These are phyloP conservation scores for Stegophylla sp. DNA, from an alignment of 2,888 invertebrate species.

Conservation along the genomic window DNA sequence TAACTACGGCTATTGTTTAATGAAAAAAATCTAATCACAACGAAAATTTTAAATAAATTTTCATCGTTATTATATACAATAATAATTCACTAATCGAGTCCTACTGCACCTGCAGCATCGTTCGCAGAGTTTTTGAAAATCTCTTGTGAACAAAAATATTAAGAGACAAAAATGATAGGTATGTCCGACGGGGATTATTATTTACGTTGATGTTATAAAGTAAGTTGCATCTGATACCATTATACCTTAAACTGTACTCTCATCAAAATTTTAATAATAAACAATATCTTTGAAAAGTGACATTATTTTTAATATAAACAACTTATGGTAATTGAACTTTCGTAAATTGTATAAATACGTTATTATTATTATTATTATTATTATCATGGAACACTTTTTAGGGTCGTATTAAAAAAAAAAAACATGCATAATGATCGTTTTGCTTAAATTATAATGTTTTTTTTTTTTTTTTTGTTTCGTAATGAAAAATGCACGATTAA, in stretches of 20 bases:
- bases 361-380: slow-evolving; percentile 9
- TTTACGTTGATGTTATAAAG: neutral
- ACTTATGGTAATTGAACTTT: slow-evolving; percentile 24
- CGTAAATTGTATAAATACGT: neutral
- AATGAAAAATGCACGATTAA: neutral
- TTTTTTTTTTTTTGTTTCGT: no score
- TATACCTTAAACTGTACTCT: neutral
- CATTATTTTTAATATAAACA: slow-evolving; percentile 12
- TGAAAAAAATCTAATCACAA: no score
- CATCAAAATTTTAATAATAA: slow-evolving; percentile 6
- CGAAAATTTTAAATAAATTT: no score
- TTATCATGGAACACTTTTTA: neutral
- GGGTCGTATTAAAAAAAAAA: neutral
- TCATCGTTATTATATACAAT: no score
- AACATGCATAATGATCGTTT: neutral
- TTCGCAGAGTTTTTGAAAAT: neutral
- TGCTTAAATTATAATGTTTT: neutral
- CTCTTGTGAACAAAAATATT: neutral
- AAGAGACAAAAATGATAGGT: neutral
- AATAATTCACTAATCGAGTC: no score
- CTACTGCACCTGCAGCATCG: no score
- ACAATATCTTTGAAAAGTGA: neutral
- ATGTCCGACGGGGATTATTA: neutral
- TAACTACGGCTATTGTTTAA: no score
- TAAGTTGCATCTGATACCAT: neutral